phyloP scores from a whole-genome alignment of 2,113 vertebrate genomes.

The Campylorhamphus procurvoides region DNA sequence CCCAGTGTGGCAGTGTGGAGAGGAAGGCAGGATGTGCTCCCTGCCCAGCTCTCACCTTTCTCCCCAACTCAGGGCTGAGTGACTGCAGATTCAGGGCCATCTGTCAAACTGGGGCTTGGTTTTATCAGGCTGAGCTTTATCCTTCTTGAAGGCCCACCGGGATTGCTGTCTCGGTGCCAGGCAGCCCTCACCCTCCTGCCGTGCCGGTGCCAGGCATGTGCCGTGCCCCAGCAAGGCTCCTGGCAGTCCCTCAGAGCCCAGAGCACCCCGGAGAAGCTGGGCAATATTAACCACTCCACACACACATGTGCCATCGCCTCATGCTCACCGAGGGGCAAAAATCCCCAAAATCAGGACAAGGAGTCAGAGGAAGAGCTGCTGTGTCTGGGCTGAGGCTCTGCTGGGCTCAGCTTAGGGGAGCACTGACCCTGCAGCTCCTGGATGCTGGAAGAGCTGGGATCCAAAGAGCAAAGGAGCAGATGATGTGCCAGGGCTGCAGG shows the following conservation, averaged over 20 bases:
- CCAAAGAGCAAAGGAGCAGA: background rate
- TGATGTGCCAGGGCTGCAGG: background rate
- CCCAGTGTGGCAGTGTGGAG: rapidly evolving
- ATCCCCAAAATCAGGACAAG: rapidly evolving
- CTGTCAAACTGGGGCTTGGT: background rate
- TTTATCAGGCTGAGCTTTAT: background rate
- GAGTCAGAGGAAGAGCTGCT: rapidly evolving
- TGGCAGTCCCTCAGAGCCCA: rapidly evolving
- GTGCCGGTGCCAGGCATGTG: rapidly evolving
- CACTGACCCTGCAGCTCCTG: rapidly evolving
- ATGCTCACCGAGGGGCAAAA: rapidly evolving
- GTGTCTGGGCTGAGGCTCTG: background rate
- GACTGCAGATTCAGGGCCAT: background rate
- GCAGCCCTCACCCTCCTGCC: background rate
- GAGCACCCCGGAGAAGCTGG: background rate
- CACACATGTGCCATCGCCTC: rapidly evolving
- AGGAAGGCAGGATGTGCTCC: background rate
- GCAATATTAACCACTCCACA: background rate
- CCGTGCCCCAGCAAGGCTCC: background rate
- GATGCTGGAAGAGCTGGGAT: background rate
- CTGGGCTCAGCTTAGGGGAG: background rate
- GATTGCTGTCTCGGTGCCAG: background rate
- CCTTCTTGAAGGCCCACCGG: rapidly evolving
- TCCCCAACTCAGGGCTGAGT: background rate
- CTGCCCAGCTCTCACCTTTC: background rate